A percentile compares a stretch with the other conserved stretches of the same genome.
phyloP scores from a whole-genome alignment of 2,113 vertebrate genomes.

The Phasianus colchicus region DNA sequence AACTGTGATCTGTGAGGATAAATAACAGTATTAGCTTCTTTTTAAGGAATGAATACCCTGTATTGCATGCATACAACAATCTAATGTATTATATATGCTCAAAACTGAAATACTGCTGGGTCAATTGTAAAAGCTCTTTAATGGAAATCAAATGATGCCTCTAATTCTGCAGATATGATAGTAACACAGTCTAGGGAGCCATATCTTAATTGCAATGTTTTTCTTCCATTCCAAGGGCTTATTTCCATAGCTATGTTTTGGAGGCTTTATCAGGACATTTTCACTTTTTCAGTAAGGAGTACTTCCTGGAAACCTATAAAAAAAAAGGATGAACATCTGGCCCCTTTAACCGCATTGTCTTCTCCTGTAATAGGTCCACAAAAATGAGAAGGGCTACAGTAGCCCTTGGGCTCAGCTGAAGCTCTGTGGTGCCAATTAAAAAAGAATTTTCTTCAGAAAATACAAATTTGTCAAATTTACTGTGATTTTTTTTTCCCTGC shows the following conservation, averaged over 20 bases:
- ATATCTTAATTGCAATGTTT: background rate
- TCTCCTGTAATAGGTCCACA: rapidly evolving
- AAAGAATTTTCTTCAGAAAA: background rate
- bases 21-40: background rate
- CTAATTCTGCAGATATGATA: background rate
- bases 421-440: background rate
- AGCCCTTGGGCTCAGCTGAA: background rate
- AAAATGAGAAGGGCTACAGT: rapidly evolving
- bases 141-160: background rate
- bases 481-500: background rate
- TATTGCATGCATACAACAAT: background rate
- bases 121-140: background rate
- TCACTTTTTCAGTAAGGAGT: background rate
- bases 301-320: background rate
- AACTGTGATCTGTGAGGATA: background rate
- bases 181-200: background rate
- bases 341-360: background rate
- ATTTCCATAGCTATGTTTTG: background rate
- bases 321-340: background rate
- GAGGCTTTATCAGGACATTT: background rate
- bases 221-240: background rate
- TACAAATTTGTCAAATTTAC: background rate
- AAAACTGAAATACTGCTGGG: background rate
- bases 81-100: background rate
- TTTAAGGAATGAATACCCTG: background rate